phyloP scores from a whole-genome alignment of 2,888 invertebrate species.

The Drosophila gaucha region DNA sequence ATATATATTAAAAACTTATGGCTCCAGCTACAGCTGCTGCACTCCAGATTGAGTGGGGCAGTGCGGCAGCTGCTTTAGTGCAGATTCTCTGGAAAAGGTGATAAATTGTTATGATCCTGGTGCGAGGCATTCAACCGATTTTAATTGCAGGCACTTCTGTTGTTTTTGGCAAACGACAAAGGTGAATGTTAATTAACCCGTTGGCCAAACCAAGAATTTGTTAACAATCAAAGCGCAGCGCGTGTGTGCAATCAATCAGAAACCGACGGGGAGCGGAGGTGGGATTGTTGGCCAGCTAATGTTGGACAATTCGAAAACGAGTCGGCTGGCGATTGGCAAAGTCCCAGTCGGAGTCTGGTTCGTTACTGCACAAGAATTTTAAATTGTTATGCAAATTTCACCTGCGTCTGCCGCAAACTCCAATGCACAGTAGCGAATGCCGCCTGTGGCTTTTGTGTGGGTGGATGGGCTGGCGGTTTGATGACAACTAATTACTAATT shows the following conservation, averaged over 20 bases:
- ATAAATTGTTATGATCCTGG: slow-evolving; percentile 27
- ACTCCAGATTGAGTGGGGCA: slow-evolving; percentile 15
- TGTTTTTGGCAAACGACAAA: slow-evolving; percentile 25
- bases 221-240: slow-evolving; percentile 63
- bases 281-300: slow-evolving; percentile 14
- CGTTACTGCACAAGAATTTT: slow-evolving; percentile 74
- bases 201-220: slow-evolving; percentile 60
- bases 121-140: slow-evolving; percentile 8
- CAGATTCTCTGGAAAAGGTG: slow-evolving; percentile 1
- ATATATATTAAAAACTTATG: slow-evolving; percentile 46
- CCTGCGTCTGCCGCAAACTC: slow-evolving; percentile 14
- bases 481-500: too few species aligned
- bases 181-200: slow-evolving; percentile 61
- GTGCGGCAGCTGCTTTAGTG: slow-evolving; percentile 4
- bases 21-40: slow-evolving; percentile 14
- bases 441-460: slow-evolving; percentile 3
- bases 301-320: slow-evolving; percentile 9
- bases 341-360: slow-evolving; percentile 20
- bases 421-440: slow-evolving; percentile 8
- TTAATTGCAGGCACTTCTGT: slow-evolving; percentile 45
- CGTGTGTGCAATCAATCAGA: slow-evolving; percentile 72
- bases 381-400: slow-evolving; percentile 78
- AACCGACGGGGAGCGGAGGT: background rate
- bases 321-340: slow-evolving; percentile 23
- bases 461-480: too few species aligned